Percentiles rank a stretch among this genome's conserved stretches.
These are phyloP conservation scores for Clepsis dumicolana DNA, from an alignment of 2,888 invertebrate genomes.

Conservation along the genomic window DNA sequence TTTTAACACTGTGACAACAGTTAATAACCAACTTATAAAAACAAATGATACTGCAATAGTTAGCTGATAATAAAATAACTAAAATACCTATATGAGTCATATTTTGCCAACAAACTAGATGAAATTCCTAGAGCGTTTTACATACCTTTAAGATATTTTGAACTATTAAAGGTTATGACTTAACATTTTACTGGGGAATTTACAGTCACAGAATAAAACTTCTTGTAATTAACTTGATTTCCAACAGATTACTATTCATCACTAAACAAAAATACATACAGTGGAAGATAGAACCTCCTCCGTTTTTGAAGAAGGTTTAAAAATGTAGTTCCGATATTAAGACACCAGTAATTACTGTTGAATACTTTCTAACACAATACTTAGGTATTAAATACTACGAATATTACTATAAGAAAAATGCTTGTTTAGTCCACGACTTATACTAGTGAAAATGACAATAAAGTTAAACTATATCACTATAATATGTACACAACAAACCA, in stretches of 20 bases:
- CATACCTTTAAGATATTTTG: not conserved
- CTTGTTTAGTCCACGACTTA: constrained; percentile 36
- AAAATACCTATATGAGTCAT: not conserved
- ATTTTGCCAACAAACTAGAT: not conserved
- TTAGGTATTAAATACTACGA: constrained; percentile 13
- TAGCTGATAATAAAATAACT: not conserved
- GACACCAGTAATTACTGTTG: not conserved
- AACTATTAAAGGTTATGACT: not conserved
- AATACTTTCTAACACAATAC: constrained; percentile 12
- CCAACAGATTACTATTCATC: no score
- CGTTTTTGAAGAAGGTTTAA: no score
- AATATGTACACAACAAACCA: constrained; percentile 41
- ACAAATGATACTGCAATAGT: no score
- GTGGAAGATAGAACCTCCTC: no score
- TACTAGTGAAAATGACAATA: constrained; percentile 29
- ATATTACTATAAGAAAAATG: constrained; percentile 39
- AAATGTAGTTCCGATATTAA: not conserved
- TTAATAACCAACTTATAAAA: no score
- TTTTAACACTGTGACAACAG: no score
- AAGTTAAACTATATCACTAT: constrained; percentile 36
- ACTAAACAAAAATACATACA: not conserved
- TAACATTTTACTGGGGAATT: not conserved
- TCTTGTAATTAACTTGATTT: no score
- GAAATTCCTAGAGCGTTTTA: not conserved
- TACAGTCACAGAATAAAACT: no score